A percentile compares a stretch with the other conserved stretches of the same genome.
phyloP scores from a whole-genome alignment of 1,140 invertebrate species.

The Steinernema feltiae region DNA sequence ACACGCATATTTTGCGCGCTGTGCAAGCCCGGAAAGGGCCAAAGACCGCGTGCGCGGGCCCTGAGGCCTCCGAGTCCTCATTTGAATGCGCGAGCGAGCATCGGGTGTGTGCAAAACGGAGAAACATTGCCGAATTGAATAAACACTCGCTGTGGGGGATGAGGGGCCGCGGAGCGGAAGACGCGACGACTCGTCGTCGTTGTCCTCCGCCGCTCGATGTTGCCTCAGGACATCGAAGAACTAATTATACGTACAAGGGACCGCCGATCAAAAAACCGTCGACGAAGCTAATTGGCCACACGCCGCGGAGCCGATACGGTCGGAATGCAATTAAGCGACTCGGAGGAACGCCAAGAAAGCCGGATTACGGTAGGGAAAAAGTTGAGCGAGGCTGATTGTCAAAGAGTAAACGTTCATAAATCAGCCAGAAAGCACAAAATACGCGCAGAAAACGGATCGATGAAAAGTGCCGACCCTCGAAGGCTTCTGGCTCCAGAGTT shows the following conservation, averaged over 20 bases:
- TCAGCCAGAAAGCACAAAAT: background rate
- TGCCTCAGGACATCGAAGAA: background rate
- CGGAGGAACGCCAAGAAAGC: too few species aligned
- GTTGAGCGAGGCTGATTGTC: background rate
- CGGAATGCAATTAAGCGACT: background rate
- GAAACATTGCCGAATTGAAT: slow-evolving; percentile 6
- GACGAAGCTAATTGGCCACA: slow-evolving; percentile 13
- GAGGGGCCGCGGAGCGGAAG: background rate
- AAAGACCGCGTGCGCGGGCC: slow-evolving; percentile 1
- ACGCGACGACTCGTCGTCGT: background rate
- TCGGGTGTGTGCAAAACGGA: background rate
- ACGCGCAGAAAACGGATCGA: slow-evolving; percentile 1
- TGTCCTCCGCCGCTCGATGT: background rate
- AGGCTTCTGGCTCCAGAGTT: background rate
- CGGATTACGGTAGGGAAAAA: background rate
- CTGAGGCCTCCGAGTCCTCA: background rate
- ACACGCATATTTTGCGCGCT: slow-evolving; percentile 11
- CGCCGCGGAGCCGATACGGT: slow-evolving; percentile 1
- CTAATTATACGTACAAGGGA: background rate
- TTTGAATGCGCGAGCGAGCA: slow-evolving; percentile 12
- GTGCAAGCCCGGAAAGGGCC: background rate
- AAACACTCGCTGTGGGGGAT: background rate
- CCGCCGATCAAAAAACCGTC: background rate
- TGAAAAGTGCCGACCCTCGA: background rate
- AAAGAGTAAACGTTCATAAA: background rate